Evolutionary conservation across 2,797 vertebrate species (phyloP).

Genomic region (Tiaroga cobitis): DNA sequence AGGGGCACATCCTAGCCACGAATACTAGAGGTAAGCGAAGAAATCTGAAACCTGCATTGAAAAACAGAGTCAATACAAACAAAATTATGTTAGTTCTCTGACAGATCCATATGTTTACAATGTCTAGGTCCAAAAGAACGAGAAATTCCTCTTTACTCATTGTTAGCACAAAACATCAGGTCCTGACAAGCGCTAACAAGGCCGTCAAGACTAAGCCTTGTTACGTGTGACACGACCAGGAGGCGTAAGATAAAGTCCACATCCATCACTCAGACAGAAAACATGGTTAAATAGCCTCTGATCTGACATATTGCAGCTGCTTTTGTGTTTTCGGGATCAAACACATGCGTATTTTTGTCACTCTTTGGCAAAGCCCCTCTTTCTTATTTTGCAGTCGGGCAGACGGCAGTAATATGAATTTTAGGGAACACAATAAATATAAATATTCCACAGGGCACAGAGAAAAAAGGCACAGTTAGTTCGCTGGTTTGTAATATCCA

Average conservation of each 20-base stretch:
- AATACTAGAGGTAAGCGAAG: conserved; percentile 15
- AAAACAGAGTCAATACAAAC: conserved; percentile 23
- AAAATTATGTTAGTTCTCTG: conserved; percentile 17
- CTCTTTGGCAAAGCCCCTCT: not conserved
- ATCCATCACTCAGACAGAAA: conserved; percentile 14
- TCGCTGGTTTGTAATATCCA: conserved; percentile 7
- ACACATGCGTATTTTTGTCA: conserved; percentile 23
- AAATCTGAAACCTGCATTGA: conserved; percentile 53
- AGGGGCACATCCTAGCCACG: conserved; percentile 17
- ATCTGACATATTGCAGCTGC: not conserved
- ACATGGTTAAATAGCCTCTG: not conserved
- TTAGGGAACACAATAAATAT: conserved; percentile 30
- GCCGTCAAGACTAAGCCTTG: conserved; percentile 55
- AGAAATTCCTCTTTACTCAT: conserved; percentile 36
- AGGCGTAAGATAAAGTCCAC: conserved; percentile 33
- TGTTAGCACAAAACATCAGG: conserved; percentile 60
- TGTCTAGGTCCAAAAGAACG: conserved; percentile 34
- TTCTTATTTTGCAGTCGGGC: conserved; percentile 10
- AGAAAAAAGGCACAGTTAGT: conserved; percentile 4
- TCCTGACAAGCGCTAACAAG: conserved; percentile 57
- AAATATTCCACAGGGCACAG: not conserved
- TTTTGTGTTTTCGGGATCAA: not conserved
- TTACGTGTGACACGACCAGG: conserved; percentile 58
- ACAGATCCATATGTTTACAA: conserved; percentile 37
- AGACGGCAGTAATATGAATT: not conserved